Conservation (phyloP, 2,113 vertebrate species). For the Loxodonta africana region DNA sequence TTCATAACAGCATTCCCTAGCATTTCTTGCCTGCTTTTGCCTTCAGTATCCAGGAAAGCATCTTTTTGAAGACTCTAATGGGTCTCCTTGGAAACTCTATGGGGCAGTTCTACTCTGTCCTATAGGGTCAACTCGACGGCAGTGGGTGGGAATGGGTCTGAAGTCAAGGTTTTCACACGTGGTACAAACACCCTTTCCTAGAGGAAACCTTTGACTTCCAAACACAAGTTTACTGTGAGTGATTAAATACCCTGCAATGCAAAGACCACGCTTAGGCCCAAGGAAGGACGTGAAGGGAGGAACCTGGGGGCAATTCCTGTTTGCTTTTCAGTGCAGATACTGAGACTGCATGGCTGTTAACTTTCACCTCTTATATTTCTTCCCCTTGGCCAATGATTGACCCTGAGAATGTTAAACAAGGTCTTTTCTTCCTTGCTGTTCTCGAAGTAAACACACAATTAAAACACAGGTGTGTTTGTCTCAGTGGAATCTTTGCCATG, state of each 20-base stretch:
- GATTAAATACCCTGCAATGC: slow-evolving; percentile 18
- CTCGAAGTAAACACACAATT: slow-evolving; percentile 71
- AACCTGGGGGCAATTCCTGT: background rate
- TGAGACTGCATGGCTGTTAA: slow-evolving; percentile 47
- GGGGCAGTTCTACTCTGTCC: no score
- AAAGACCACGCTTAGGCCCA: background rate
- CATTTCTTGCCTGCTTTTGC: slow-evolving; percentile 8
- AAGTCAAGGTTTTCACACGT: slow-evolving; percentile 68
- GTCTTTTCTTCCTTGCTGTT: slow-evolving; percentile 80
- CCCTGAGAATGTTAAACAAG: slow-evolving; percentile 72
- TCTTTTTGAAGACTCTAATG: background rate
- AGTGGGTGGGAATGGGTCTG: background rate
- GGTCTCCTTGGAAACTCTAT: background rate
- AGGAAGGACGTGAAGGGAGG: background rate
- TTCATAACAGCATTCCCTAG: background rate
- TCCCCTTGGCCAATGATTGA: slow-evolving; percentile 80
- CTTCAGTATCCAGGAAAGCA: background rate
- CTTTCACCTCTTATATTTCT: slow-evolving; percentile 81
- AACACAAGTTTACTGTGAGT: slow-evolving; percentile 6
- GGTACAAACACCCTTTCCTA: slow-evolving; percentile 44
- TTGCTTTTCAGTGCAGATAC: slow-evolving; percentile 77
- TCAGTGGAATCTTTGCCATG: slow-evolving; percentile 50
- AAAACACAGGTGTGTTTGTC: slow-evolving; percentile 80
- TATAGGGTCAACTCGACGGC: no score
- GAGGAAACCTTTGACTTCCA: slow-evolving; percentile 48